Evolutionary conservation across 2,113 vertebrate genomes (phyloP), one percentile per base, ranked within the genome.

Genomic region (Climacteris rufus): DNA sequence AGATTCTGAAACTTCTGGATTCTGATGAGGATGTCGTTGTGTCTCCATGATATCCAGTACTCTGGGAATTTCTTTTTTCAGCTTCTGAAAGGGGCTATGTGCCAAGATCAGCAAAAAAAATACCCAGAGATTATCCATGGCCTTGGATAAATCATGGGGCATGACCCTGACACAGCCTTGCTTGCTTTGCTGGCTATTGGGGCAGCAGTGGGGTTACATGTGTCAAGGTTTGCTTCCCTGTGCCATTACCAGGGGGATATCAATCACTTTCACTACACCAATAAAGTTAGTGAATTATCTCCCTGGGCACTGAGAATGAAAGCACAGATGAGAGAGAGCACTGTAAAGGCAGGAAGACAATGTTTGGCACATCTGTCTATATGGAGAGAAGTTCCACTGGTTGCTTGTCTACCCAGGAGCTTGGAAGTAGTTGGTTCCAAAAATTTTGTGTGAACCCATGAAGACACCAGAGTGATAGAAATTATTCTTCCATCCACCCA

Each of bases 181-280:
- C 30, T 50, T 61, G 11, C 33, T 86, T 60, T 65, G 35, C 15
- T 76, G 71, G 28, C 44, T 54, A 1, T 11, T 72, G 76, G 53
- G 28, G 30, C 2, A 4, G 66, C 42, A 42, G 21, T 40, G 24
- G 47, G 27, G 10, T 31, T 72, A 22, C 27, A 27, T 0, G 0
- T 53, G 35, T 24, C 9, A 7, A 56, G 25, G 44, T 87, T 74
- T 82, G 49, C 28, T 93, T 23, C 28, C 28, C 14, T 16, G 65
- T 44, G 47, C 19, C 57, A 54, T 65, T 42, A 53, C 18, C 61
- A 86, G 78, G 54, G 52, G 23, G 28, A 39, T 60, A 39, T 21
- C 27, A 30, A 42, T 39, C 35, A 15, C 20, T 74, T 35, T 35
- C 10, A 9, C 49, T 65, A 35, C 24, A 72, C 16, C 35, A 59